These are phyloP conservation scores for Bryconaethiops microstoma DNA, from an alignment of 2,797 vertebrate genomes.

Conservation along the genomic window DNA sequence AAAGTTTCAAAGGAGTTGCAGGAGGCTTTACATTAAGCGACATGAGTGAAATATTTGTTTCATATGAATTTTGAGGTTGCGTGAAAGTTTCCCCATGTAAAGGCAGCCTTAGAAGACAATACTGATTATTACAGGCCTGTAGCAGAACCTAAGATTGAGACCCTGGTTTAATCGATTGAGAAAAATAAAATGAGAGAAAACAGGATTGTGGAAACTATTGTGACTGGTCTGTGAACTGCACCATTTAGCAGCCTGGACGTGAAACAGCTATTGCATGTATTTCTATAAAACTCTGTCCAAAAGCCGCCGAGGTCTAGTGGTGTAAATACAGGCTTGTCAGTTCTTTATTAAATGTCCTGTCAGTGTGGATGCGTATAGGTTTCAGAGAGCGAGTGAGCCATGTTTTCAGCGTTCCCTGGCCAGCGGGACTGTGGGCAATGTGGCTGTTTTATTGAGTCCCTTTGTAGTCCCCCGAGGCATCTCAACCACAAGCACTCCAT, in stretches of 20 bases:
- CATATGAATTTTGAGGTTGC: too few species aligned
- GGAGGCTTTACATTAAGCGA: too few species aligned
- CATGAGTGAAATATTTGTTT: too few species aligned
- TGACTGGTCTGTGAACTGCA: not conserved
- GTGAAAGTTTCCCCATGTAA: too few species aligned
- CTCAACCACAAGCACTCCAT: slow-evolving; percentile 1
- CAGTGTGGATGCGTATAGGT: not conserved
- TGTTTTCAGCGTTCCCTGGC: not conserved
- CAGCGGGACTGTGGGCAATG: not conserved
- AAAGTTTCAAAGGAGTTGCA: too few species aligned
- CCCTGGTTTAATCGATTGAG: too few species aligned
- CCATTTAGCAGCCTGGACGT: not conserved
- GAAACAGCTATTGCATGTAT: not conserved
- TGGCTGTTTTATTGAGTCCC: not conserved
- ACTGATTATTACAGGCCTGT: too few species aligned
- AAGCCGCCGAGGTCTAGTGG: not conserved
- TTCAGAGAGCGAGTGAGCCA: not conserved
- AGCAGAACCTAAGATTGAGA: too few species aligned
- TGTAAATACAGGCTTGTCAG: slow-evolving; percentile 4
- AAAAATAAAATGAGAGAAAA: too few species aligned
- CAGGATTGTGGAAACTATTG: too few species aligned
- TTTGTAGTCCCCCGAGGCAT: not conserved
- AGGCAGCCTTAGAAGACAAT: too few species aligned
- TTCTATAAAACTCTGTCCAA: not conserved
- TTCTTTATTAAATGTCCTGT: not conserved